Evolutionary conservation across 2,888 invertebrate species (phyloP), one percentile per base, ranked within the genome.

Genomic region (Lepidonotus clava): DNA sequence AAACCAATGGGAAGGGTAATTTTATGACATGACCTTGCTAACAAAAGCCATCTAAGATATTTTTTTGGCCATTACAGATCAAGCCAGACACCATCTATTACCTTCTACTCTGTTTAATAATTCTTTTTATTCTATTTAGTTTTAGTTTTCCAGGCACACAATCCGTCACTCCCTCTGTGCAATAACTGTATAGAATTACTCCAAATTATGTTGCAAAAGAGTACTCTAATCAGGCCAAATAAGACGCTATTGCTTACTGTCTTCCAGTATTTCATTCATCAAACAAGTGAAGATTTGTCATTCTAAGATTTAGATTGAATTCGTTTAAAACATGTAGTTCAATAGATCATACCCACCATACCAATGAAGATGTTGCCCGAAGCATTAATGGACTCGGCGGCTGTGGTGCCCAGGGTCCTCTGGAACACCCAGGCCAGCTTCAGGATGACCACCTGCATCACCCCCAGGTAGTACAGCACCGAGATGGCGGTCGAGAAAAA

Each of bases 311-410:
- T 46, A 46, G 46, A 46, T 46, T 18, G 21, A 14, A 51, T 18
- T 21, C 14, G 53, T 21, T 51, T 51, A 14, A 51, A 14, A 51
- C 21, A 51, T 21, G 14, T 28, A 67, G 14, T 18, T 34, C 6
- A 24, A n/a, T n/a, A n/a, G 32, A 6, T 18, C 24, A 38, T n/a
- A 85, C 95, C 94, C 92, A 98, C 98, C 97, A 97, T 97, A 88
- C 99, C 98, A 28, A 99, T 95, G 92, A 99, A 99, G 40, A 98
- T 97, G 93, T 98, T 98, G 0, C 98, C 98, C 0, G 98, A 97
- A 21, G 98, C 96, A 89, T 97, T 98, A 61, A 99, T 96, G 87
- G 98, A 98, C 95, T 99, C 99, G 86, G 98, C 98, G 0, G 98
- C 97, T 0, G 99, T 98, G 0, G 99, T 99, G 24, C 96, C 97